Percentiles rank a stretch among this genome's conserved stretches.
phyloP scores from a whole-genome alignment of 2,113 vertebrate genomes.

The Lanius ludovicianus region DNA sequence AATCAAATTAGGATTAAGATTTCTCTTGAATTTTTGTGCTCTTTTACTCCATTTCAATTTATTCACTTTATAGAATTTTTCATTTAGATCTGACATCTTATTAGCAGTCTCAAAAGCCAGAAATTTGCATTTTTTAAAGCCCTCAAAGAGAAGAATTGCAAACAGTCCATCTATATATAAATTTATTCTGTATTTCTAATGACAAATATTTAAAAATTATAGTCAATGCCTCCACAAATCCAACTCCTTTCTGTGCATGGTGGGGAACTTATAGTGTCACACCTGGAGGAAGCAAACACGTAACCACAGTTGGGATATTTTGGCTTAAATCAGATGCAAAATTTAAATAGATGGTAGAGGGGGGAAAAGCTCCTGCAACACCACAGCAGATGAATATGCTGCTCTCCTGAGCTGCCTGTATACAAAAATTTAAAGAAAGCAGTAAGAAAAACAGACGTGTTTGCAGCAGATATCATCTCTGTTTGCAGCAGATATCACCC shows the following conservation, averaged over 20 bases:
- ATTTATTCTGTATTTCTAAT: not conserved
- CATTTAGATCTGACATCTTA: slow-evolving; percentile 30
- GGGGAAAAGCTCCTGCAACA: not conserved
- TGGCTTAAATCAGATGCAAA: slow-evolving; percentile 17
- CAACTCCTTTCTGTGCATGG: not conserved
- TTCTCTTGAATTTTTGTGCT: slow-evolving; percentile 40
- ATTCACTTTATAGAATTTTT: slow-evolving; percentile 21
- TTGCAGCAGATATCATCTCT: not conserved
- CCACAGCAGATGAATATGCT: not conserved
- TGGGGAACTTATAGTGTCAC: not conserved
- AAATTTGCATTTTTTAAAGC: slow-evolving; percentile 32
- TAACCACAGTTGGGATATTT: slow-evolving; percentile 37
- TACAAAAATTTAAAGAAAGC: not conserved
- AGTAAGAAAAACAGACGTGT: not conserved
- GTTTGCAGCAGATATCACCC: not conserved
- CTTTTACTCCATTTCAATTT: slow-evolving; percentile 37
- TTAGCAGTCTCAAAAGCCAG: slow-evolving; percentile 32
- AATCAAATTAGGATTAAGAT: slow-evolving; percentile 56
- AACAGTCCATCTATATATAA: not conserved
- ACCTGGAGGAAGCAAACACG: slow-evolving; percentile 22
- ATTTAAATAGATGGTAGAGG: slow-evolving; percentile 10
- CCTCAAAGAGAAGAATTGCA: not conserved
- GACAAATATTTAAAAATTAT: slow-evolving; percentile 15
- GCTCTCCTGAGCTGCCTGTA: not conserved
- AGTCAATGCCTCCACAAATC: slow-evolving; percentile 34